Base-by-base conservation (phyloP, 2,888 invertebrate genomes). In the Phyllotreta cruciferae region DNA sequence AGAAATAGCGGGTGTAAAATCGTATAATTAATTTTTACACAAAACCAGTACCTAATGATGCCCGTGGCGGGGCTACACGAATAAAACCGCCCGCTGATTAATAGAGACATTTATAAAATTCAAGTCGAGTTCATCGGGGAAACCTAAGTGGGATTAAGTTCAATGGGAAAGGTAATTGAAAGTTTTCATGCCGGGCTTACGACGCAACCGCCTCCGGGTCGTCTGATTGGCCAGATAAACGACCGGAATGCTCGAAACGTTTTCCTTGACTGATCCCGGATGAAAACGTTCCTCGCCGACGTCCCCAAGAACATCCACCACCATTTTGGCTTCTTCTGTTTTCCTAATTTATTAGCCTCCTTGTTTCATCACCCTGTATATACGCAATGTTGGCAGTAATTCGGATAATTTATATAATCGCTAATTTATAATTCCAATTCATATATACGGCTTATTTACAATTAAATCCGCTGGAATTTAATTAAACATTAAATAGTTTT, bases 101-200 rank as follows among this genome's bases (percentile, higher is more conserved):
- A 66, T 55, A 56, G 47, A 42, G 35, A 54, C 62, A 56, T 56
- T 64, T 24, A 56, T 60, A 56, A 57, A 64, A 63, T 63, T 62
- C 60, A 57, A 56, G 62, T 64, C 54, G 56, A 62, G 57, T 64
- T 50, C 54, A 56, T 62, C 50, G 56, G 56, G 56, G 24, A 24
- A 66, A 62, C 50, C 56, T 45, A 45, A 47, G 47, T 35, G 53
- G 56, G 60, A 57, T 64, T 53, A 24, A 60, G 62, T 54, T 62
- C 53, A 61, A 62, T 54, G 62, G 54, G 56, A 62, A 64, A 60
- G 62, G 63, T 66, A 67, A 64, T 64, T 60, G 67, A 64, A 67
- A 64, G 64, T 66, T 67, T 64, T 62, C 60, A 64, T 62, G 64
- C 55, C 55, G 56, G 24, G 54, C 58, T 66, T 64, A 64, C 57